A percentile compares a stretch with the other conserved stretches of the same genome.
Conservation (phyloP, 2,113 vertebrate species). For the Corapipo altera region DNA sequence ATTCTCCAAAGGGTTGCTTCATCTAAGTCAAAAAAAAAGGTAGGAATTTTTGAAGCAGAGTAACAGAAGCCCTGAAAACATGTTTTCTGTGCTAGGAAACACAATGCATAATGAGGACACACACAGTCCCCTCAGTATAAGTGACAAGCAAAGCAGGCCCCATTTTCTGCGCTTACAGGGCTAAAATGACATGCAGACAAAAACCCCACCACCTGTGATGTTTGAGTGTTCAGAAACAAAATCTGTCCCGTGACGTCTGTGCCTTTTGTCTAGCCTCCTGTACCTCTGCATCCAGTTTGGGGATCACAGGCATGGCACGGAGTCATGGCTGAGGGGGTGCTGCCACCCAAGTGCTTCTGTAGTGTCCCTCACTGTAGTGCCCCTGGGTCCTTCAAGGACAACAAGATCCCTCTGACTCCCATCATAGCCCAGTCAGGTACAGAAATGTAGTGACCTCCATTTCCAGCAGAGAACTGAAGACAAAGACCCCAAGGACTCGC, state of each 20-base stretch:
- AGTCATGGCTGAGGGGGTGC: not conserved
- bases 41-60: conserved; percentile 10
- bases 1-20: conserved; percentile 30
- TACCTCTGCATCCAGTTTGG: not conserved
- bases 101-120: not conserved
- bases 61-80: conserved; percentile 17
- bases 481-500: not conserved
- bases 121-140: not conserved
- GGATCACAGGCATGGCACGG: accelerated
- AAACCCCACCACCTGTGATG: not conserved
- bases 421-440: not conserved
- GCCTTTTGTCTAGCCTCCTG: not conserved
- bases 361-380: not conserved
- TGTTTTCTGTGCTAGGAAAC: not conserved
- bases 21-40: not conserved
- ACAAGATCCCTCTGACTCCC: not conserved
- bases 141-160: not conserved
- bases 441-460: not conserved
- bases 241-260: not conserved
- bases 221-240: not conserved
- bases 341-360: not conserved
- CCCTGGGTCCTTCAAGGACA: not conserved
- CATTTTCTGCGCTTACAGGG: not conserved
- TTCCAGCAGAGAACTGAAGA: not conserved
- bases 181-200: not conserved